Conservation (phyloP, 2,113 vertebrate genomes). For the Gymnogyps californianus region DNA sequence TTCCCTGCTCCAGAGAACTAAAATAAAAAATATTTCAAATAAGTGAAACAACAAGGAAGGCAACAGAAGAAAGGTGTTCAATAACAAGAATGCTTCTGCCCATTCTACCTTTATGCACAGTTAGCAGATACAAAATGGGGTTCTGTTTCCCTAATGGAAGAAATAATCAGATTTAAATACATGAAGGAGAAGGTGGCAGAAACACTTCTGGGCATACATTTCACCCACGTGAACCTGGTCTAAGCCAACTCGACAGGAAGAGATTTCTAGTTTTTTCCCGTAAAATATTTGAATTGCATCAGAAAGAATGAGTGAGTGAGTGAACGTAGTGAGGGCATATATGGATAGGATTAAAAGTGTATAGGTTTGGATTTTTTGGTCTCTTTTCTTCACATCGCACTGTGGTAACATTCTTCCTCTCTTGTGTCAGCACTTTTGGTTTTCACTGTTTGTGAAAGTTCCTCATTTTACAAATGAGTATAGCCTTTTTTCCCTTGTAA, state of each 20-base stretch:
- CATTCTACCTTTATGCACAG: neutral
- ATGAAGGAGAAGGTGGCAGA: neutral
- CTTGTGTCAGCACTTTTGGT: slow-evolving; percentile 73
- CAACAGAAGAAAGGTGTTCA: neutral
- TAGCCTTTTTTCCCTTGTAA: slow-evolving; percentile 64
- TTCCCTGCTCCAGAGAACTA: neutral
- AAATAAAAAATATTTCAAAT: neutral
- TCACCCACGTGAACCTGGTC: neutral
- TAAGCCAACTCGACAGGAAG: neutral
- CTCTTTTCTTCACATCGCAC: neutral
- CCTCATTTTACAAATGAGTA: slow-evolving; percentile 71
- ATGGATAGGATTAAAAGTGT: neutral
- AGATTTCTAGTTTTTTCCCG: neutral
- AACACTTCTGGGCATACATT: neutral
- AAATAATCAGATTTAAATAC: neutral
- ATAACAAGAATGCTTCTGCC: neutral
- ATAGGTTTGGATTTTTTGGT: neutral
- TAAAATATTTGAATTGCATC: slow-evolving; percentile 18
- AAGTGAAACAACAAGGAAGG: neutral
- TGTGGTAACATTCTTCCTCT: slow-evolving; percentile 58
- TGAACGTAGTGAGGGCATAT: neutral
- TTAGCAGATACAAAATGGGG: neutral
- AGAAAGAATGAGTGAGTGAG: neutral
- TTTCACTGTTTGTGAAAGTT: slow-evolving; percentile 78
- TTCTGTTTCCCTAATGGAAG: neutral